Evolutionary conservation across 2,888 invertebrate genomes (phyloP).

Genomic region (Nudaria mundana): DNA sequence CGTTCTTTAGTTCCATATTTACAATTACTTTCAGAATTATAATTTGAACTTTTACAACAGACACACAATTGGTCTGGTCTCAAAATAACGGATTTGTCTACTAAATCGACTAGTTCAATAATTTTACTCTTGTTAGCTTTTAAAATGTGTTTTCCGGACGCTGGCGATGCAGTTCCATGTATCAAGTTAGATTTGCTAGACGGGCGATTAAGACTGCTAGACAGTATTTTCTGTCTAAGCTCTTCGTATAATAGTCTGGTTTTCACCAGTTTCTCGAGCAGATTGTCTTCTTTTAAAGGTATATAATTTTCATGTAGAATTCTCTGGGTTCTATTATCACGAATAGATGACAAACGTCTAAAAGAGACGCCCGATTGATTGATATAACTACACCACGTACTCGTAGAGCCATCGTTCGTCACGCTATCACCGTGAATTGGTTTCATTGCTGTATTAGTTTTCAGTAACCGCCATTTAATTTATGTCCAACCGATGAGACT

Average conservation of each 20-base stretch:
- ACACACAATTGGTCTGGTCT: constrained; percentile 35
- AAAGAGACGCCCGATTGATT: constrained; percentile 44
- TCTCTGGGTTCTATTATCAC: constrained; percentile 44
- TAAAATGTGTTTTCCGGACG: constrained; percentile 20
- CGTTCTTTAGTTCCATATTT: constrained; percentile 20
- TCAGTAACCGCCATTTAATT: constrained; percentile 10
- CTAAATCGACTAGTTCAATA: constrained; percentile 41
- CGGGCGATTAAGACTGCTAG: constrained; percentile 36
- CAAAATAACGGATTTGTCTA: constrained; percentile 43
- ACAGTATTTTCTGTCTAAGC: constrained; percentile 44
- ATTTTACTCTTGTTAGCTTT: constrained; percentile 35
- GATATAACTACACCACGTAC: constrained; percentile 43
- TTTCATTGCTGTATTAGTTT: constrained; percentile 40
- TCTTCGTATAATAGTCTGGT: constrained; percentile 57
- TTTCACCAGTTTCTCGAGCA: constrained; percentile 48
- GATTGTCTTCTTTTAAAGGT: constrained; percentile 47
- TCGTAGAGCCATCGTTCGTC: constrained; percentile 42
- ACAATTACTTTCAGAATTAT: constrained; percentile 30
- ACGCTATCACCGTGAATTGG: constrained; percentile 24
- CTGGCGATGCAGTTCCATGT: constrained; percentile 14
- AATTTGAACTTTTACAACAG: constrained; percentile 55
- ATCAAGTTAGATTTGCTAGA: constrained; percentile 33
- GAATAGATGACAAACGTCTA: constrained; percentile 27
- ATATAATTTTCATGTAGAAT: constrained; percentile 46
- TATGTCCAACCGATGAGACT: not conserved